Evolutionary conservation across 2,797 vertebrate species (phyloP).

Genomic region (Anas georgica): DNA sequence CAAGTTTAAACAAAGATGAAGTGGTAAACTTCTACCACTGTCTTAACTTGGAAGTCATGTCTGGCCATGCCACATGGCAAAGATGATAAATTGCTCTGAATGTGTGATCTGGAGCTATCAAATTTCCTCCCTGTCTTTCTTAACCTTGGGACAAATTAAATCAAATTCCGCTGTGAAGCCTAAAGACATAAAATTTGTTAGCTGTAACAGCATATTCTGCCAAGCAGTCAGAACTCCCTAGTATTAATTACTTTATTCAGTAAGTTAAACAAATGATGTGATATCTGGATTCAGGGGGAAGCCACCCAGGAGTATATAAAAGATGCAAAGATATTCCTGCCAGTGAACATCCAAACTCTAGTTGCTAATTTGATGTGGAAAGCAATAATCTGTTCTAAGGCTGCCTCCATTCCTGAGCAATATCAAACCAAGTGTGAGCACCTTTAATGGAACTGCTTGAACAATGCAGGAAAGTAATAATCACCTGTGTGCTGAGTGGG

Average conservation of each 20-base stretch:
- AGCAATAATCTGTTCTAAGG: neutral
- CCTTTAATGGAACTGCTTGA: neutral
- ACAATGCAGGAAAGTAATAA: rapidly evolving
- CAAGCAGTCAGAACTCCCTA: conserved; percentile 69
- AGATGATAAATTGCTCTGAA: conserved; percentile 46
- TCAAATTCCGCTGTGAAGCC: conserved; percentile 72
- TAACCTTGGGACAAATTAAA: conserved; percentile 83
- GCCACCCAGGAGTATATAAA: conserved; percentile 55
- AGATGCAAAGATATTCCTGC: conserved; percentile 21
- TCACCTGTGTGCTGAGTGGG: neutral
- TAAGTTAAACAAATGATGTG: conserved; percentile 80
- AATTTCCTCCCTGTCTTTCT: conserved; percentile 58
- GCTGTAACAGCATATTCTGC: conserved; percentile 74
- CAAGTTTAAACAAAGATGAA: conserved; percentile 22
- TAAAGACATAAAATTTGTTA: conserved; percentile 77
- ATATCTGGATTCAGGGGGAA: conserved; percentile 73
- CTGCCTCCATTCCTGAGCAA: neutral
- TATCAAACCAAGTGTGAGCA: neutral
- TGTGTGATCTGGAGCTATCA: conserved; percentile 62
- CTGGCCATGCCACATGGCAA: neutral
- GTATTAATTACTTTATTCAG: conserved; percentile 80
- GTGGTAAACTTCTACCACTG: conserved; percentile 10
- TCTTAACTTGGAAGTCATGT: neutral
- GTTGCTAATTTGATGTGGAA: conserved; percentile 32
- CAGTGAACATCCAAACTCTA: conserved; percentile 39